A percentile compares a stretch with the other conserved stretches of the same genome.
Evolutionary conservation across 1,140 invertebrate genomes (phyloP).

Genomic region (Drosophila paulistorum): DNA sequence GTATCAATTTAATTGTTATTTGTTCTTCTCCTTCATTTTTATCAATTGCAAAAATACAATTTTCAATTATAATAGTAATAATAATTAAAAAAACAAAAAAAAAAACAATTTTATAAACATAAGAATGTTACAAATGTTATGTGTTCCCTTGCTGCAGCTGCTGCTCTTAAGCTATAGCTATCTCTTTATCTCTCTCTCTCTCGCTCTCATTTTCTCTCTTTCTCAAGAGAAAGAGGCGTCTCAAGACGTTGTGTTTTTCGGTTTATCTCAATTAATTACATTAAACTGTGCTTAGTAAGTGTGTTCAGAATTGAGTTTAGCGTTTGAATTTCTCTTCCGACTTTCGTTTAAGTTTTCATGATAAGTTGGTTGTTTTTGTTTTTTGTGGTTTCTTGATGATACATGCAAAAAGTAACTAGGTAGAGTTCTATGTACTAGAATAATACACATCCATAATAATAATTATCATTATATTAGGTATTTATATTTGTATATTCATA

Average conservation of each 20-base stretch:
- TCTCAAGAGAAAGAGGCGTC: neutral
- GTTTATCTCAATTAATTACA: neutral
- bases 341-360: neutral
- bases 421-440: conserved; percentile 43
- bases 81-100: conserved; percentile 62
- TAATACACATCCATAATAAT: conserved; percentile 57
- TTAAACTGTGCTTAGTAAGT: neutral
- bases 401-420: conserved; percentile 44
- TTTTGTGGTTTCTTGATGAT: conserved; percentile 20
- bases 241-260: neutral
- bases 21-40: conserved; percentile 54
- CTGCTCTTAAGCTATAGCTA: conserved; percentile 19
- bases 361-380: conserved; percentile 14
- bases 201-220: neutral
- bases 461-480: conserved; percentile 31
- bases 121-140: conserved; percentile 74
- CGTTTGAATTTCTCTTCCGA: neutral
- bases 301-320: neutral
- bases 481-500: conserved; percentile 10
- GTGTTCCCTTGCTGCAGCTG: conserved; percentile 35
- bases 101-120: conserved; percentile 60
- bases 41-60: conserved; percentile 72
- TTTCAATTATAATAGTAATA: conserved; percentile 71
- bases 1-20: conserved; percentile 76
- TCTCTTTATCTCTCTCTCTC: conserved; percentile 27